A percentile compares a stretch with the other conserved stretches of the same genome.
These are phyloP conservation scores for Anabas testudineus DNA, from an alignment of 2,797 vertebrate genomes.

Conservation along the genomic window DNA sequence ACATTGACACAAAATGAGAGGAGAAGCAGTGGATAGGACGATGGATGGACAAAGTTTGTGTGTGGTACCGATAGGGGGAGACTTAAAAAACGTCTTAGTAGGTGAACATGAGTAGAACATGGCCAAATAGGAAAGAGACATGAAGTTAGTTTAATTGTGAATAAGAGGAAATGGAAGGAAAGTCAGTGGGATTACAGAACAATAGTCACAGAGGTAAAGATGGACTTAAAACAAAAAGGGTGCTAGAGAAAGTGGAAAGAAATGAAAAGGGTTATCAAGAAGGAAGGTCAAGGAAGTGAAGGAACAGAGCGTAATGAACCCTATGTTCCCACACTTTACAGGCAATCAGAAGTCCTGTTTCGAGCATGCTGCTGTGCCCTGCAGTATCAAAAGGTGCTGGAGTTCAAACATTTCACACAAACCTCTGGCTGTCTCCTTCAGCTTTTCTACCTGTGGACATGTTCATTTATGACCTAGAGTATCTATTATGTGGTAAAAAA, in stretches of 20 bases:
- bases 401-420: conserved; percentile 27
- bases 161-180: conserved; percentile 22
- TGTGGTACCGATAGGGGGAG: not conserved
- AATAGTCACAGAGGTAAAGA: conserved; percentile 20
- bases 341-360: conserved; percentile 27
- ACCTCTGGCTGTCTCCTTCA: conserved; percentile 6
- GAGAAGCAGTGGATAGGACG: conserved; percentile 4
- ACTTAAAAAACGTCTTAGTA: not conserved
- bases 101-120: not conserved
- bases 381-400: conserved; percentile 11
- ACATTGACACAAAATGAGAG: not conserved
- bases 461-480: conserved; percentile 23
- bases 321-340: not conserved
- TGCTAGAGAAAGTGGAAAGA: conserved; percentile 24
- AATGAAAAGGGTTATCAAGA: conserved; percentile 11
- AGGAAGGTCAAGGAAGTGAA: conserved; percentile 7
- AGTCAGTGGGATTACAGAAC: conserved; percentile 28
- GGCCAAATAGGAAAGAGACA: not conserved
- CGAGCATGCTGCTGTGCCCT: not conserved
- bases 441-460: not conserved
- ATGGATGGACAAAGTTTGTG: not conserved
- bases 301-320: conserved; percentile 24
- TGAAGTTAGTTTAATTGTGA: not conserved
- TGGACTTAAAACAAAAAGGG: conserved; percentile 9
- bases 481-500: conserved; percentile 13